Evolutionary conservation across 2,797 vertebrate genomes (phyloP).

Genomic region (Otus scops): DNA sequence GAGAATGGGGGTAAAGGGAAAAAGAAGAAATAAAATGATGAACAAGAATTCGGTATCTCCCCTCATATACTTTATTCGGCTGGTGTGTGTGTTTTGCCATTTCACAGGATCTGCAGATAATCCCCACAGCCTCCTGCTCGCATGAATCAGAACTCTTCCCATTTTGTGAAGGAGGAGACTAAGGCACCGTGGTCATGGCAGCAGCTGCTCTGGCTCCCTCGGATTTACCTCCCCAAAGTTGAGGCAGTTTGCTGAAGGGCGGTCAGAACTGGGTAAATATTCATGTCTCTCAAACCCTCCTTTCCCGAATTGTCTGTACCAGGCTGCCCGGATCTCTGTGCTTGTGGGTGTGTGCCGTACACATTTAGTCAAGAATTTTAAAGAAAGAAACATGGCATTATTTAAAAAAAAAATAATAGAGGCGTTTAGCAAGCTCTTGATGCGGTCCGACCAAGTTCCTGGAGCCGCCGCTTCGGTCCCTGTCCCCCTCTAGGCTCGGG

Average conservation of each 20-base stretch:
- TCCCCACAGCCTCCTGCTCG: neutral
- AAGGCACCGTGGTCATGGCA: neutral
- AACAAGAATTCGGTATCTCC: neutral
- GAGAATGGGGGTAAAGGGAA: constrained; percentile 59
- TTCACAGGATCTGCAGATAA: neutral
- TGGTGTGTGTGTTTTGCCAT: neutral
- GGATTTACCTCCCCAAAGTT: neutral
- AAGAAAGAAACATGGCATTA: neutral
- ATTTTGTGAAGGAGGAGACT: neutral
- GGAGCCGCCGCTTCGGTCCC: neutral
- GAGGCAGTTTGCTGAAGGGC: neutral
- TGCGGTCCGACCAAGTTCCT: fast-evolving
- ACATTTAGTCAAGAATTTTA: neutral
- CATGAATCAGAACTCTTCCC: neutral
- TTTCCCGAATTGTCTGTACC: neutral
- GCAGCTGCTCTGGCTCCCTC: neutral
- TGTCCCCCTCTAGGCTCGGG: fast-evolving
- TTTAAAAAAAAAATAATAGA: fast-evolving
- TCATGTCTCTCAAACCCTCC: neutral
- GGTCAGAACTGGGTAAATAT: neutral
- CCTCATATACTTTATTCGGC: neutral
- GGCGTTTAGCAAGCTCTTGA: neutral
- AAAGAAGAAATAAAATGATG: constrained; percentile 5
- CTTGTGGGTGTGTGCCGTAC: fast-evolving
- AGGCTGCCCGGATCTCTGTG: neutral